These are phyloP conservation scores for Pachycephala philippinensis DNA, from an alignment of 2,113 vertebrate genomes.

Conservation along the genomic window DNA sequence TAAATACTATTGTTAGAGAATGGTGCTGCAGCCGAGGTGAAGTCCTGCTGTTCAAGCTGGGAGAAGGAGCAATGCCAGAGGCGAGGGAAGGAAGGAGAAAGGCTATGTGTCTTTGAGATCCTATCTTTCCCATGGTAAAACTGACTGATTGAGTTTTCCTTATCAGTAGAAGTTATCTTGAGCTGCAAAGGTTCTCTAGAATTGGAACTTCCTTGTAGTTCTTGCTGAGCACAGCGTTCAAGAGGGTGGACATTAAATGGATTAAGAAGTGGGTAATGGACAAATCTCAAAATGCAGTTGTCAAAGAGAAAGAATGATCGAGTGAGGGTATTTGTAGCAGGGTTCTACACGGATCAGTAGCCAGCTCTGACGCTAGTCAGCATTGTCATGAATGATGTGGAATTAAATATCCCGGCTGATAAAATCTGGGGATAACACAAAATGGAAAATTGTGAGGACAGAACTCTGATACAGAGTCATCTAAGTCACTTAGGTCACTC, in stretches of 20 bases:
- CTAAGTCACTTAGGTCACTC: neutral
- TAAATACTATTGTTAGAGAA: neutral
- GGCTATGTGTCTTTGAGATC: conserved; percentile 18
- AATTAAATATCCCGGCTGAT: conserved; percentile 39
- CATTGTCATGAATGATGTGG: conserved; percentile 36
- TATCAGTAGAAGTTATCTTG: conserved; percentile 6
- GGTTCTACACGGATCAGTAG: neutral
- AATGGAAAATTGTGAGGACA: conserved; percentile 44
- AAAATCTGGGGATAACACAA: conserved; percentile 46
- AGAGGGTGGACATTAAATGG: conserved; percentile 25
- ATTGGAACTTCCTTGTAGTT: conserved; percentile 34
- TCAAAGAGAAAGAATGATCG: conserved; percentile 31
- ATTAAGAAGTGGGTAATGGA: conserved; percentile 33
- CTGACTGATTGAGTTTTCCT: conserved; percentile 33
- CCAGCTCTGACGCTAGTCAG: conserved; percentile 13
- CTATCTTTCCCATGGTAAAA: neutral
- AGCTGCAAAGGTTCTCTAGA: conserved; percentile 20
- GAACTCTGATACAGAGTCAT: conserved; percentile 6
- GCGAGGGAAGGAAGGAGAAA: neutral
- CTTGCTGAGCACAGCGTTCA: conserved; percentile 15
- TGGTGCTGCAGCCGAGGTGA: neutral
- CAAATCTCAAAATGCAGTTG: conserved; percentile 47
- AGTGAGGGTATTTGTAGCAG: neutral
- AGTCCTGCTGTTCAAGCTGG: neutral
- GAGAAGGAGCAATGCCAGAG: neutral